Percentiles rank a stretch among this genome's conserved stretches.
These are phyloP conservation scores for Arctocebus calabarensis DNA, from an alignment of 2,797 vertebrate species.

Conservation along the genomic window DNA sequence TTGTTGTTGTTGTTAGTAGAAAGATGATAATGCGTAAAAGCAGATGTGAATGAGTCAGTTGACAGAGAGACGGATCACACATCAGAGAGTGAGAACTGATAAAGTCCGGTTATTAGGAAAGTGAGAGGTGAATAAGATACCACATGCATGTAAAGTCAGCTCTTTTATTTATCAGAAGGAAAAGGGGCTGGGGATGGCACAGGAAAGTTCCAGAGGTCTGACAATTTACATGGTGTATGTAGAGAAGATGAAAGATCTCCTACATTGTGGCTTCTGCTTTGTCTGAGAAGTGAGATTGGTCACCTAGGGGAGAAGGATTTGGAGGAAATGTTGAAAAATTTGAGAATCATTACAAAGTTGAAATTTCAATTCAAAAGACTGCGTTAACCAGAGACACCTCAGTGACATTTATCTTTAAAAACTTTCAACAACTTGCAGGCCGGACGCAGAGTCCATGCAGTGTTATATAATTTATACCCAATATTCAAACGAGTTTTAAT, in stretches of 20 bases:
- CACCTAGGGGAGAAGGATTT: background rate
- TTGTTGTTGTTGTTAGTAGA: background rate
- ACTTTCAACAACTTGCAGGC: background rate
- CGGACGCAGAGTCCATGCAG: background rate
- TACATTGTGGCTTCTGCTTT: background rate
- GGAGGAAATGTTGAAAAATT: background rate
- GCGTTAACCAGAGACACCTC: background rate
- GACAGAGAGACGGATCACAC: background rate
- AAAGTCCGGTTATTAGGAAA: background rate
- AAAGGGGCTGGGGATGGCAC: fast-evolving
- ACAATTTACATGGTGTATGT: fast-evolving
- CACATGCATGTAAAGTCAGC: background rate
- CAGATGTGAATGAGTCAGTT: background rate
- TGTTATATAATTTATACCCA: background rate
- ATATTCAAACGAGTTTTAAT: constrained; percentile 60
- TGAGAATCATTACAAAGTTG: background rate
- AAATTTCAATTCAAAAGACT: background rate
- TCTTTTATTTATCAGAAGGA: background rate
- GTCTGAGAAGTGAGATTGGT: background rate
- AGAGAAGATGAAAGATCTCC: background rate
- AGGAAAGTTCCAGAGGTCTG: fast-evolving
- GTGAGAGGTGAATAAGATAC: fast-evolving
- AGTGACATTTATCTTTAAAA: constrained; percentile 1
- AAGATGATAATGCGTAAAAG: background rate
- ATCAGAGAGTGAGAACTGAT: background rate